Evolutionary conservation across 2,113 vertebrate species (phyloP).

Genomic region (Notechis scutatus): DNA sequence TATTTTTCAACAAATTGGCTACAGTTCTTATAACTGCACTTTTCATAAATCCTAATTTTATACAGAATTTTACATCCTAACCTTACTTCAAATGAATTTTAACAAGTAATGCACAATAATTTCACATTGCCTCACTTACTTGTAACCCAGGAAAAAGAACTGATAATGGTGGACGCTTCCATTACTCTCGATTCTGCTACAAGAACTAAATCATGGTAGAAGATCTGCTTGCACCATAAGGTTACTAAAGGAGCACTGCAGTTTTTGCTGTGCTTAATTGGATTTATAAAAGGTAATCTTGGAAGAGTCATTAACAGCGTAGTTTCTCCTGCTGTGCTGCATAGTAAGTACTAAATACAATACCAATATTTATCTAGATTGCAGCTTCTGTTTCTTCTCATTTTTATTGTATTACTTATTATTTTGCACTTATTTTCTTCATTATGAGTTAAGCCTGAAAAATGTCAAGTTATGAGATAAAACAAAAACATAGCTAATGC

Average conservation of each 20-base stretch:
- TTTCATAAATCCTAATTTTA: constrained; percentile 4
- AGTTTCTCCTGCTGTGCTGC: constrained; percentile 38
- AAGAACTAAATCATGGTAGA: not conserved
- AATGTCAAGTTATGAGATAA: not conserved
- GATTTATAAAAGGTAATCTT: constrained; percentile 50
- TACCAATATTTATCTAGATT: constrained; percentile 34
- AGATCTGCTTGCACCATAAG: constrained; percentile 27
- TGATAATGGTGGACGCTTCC: constrained; percentile 53
- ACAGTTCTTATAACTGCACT: not conserved
- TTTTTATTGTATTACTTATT: not conserved
- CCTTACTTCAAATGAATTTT: constrained; percentile 11
- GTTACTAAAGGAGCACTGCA: constrained; percentile 20
- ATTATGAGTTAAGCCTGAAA: not conserved
- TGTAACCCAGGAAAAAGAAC: constrained; percentile 58
- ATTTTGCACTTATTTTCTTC: not conserved
- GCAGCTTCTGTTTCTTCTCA: not conserved
- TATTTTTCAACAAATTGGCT: not conserved
- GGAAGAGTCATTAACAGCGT: constrained; percentile 51
- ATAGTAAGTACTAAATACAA: constrained; percentile 17
- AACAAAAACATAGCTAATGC: not conserved
- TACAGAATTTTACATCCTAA: not conserved
- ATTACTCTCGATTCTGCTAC: constrained; percentile 35
- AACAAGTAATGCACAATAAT: not conserved
- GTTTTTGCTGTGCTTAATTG: constrained; percentile 56
- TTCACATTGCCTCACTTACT: constrained; percentile 48